Evolutionary conservation across 2,113 vertebrate genomes (phyloP), one percentile per base, ranked within the genome.

Genomic region (Oncorhynchus nerka): DNA sequence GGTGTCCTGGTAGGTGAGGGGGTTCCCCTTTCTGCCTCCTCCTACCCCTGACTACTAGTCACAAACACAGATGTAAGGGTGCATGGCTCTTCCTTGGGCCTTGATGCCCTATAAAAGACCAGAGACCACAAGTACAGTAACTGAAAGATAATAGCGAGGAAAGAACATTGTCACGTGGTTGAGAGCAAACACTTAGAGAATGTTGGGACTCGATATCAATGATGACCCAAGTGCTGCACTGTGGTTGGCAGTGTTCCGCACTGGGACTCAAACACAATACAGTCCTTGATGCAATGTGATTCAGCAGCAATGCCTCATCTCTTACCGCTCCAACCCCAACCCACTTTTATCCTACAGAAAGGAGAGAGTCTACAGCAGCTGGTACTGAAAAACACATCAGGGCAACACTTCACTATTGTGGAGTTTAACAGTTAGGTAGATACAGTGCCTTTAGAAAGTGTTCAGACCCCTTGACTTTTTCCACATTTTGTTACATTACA

Each of bases 201-300:
- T 45, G 39, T 45, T 45, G 39, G 39, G 39, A 45, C 39, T 45
- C 39, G 28, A 4, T 45, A 11, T 11, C 39, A 45, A 45, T 45
- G 39, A 45, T 45, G 8, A 45, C 39, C 39, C 39, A n/a, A 7
- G 49, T 15, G 49, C 20, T 65, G 62, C 12, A 39, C 20, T 30
- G 67, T 32, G 19, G 28, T 68, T 68, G 19, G 51, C 67, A 62
- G 59, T 68, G 67, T 68, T 68, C 15, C 8, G 67, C 30, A 34
- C 67, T 39, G 30, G 67, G 67, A 68, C 15, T 9, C 32, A 45
- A 68, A 68, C 30, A 68, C 67, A 68, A 68, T 39, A 19, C 67
- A 34, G 30, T 20, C 30, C 5, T 39, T 68, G 32, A 55, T 39
- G 16, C 4, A 68, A 16, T 68, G 19, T 28, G 32, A 68, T 32